Base-by-base conservation (phyloP, 2,797 vertebrate genomes). In the Chelon labrosus region DNA sequence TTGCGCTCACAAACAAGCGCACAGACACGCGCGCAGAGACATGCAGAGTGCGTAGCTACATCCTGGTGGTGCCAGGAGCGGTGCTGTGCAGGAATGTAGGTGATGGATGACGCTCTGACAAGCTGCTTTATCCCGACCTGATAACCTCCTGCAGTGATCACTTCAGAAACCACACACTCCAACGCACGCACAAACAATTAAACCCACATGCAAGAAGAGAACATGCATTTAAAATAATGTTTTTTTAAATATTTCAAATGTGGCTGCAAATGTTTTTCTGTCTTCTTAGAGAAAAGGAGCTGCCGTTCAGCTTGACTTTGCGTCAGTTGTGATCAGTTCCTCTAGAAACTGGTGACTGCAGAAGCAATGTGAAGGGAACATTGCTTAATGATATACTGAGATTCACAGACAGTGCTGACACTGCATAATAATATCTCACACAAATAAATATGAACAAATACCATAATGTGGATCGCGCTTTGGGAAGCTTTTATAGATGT, bases 41-140 rank as follows among this genome's bases (percentile, higher is more conserved):
- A 64, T 42, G 63, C 7, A 54, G 3, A 56, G 53, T 60, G 51
- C 72, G 38, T 1, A 58, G 37, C 54, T 65, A 7, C 25, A 47
- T 47, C 52, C 81, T 86, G 79, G 80, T 82, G 84, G 92, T 94
- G 73, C 93, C 93, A 92, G 93, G 93, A 90, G 70, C 90, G 20
- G 71, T 72, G 75, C 49, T 68, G 73, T 75, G 58, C 50, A 91
- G 91, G 94, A 94, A 94, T 94, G 89, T 77, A 73, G 57, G 83
- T 92, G 92, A 93, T 87, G 84, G 82, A 94, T 92, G 89, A 84
- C 73, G 68, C 49, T 83, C 64, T 84, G 78, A 84, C 86, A 88
- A 71, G 68, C 79, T 77, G 79, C 70, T 81, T 68, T 65, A 80
- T 59, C 76, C 77, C 22, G 4, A 83, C 85, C 82, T 88, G 93